Evolutionary conservation across 2,797 vertebrate genomes (phyloP).

Genomic region (Mus minutoides): DNA sequence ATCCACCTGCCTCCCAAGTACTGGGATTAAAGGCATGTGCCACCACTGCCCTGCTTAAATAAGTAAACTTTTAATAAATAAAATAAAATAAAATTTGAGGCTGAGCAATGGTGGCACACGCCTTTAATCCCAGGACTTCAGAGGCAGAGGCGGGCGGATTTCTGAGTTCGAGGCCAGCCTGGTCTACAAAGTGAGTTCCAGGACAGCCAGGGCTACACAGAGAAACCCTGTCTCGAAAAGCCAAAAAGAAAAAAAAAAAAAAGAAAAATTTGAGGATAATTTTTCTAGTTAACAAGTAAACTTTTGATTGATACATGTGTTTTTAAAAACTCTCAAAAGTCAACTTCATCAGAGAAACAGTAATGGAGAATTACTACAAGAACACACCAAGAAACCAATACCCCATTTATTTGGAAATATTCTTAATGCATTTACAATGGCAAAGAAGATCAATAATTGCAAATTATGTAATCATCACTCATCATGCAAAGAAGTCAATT

Average conservation of each 20-base stretch:
- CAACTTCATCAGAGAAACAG: conserved; percentile 47
- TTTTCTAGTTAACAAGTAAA: conserved; percentile 58
- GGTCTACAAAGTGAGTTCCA: too few species aligned
- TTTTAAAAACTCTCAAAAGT: conserved; percentile 46
- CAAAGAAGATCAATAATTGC: conserved; percentile 1
- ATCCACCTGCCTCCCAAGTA: too few species aligned
- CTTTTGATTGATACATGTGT: not conserved
- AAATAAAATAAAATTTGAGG: not conserved
- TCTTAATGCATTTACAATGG: not conserved
- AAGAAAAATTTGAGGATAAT: conserved; percentile 48
- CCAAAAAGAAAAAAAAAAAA: too few species aligned
- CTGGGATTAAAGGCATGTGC: too few species aligned
- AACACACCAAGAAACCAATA: conserved; percentile 60
- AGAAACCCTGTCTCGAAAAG: too few species aligned
- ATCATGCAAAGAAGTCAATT: not conserved
- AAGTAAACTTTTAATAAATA: too few species aligned
- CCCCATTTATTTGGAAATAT: conserved; percentile 36
- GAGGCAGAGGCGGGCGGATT: too few species aligned
- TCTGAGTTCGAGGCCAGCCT: too few species aligned
- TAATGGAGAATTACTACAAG: not conserved
- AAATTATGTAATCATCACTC: conserved; percentile 21
- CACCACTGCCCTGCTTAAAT: too few species aligned
- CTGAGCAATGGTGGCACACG: too few species aligned
- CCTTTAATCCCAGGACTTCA: too few species aligned
- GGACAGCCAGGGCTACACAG: too few species aligned